Evolutionary conservation across 2,797 vertebrate genomes (phyloP).

Genomic region (Brachyrhaphis roseni): DNA sequence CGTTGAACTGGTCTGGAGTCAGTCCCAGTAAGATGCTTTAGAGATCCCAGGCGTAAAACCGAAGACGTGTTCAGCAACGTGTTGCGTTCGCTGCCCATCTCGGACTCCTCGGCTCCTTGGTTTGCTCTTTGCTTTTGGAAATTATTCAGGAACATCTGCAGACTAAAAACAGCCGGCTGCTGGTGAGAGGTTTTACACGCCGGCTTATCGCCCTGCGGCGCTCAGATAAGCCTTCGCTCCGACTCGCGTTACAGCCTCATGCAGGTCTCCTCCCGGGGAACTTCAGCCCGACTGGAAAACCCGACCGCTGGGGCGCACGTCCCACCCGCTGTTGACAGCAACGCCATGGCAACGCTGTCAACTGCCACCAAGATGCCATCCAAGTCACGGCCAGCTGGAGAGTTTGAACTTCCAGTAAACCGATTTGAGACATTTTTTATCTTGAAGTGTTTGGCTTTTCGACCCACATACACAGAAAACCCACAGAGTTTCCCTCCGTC

Average conservation of each 20-base stretch:
- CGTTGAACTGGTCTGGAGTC: not conserved
- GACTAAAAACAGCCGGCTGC: slow-evolving; percentile 62
- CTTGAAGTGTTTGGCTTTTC: not conserved
- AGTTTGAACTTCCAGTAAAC: slow-evolving; percentile 37
- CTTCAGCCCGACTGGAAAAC: slow-evolving; percentile 51
- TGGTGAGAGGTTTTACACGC: slow-evolving; percentile 26
- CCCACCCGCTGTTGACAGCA: slow-evolving; percentile 50
- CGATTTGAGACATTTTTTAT: slow-evolving; percentile 21
- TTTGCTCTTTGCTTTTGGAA: slow-evolving; percentile 62
- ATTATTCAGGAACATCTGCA: slow-evolving; percentile 58
- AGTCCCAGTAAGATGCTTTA: not conserved
- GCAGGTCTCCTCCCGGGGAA: slow-evolving; percentile 48
- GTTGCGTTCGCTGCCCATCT: not conserved
- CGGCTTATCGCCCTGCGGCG: slow-evolving; percentile 54
- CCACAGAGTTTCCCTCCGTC: not conserved
- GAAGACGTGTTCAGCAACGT: not conserved
- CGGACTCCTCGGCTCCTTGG: slow-evolving; percentile 16
- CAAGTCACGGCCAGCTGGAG: slow-evolving; percentile 12
- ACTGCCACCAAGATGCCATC: slow-evolving; percentile 14
- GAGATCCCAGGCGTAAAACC: not conserved
- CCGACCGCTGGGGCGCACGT: slow-evolving; percentile 15
- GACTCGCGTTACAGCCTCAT: slow-evolving; percentile 52
- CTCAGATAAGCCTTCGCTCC: slow-evolving; percentile 51
- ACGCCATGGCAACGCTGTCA: slow-evolving; percentile 58
- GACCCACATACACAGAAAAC: slow-evolving; percentile 42